Evolutionary conservation across 2,113 vertebrate species (phyloP).

Genomic region (Hyperopisus bebe): DNA sequence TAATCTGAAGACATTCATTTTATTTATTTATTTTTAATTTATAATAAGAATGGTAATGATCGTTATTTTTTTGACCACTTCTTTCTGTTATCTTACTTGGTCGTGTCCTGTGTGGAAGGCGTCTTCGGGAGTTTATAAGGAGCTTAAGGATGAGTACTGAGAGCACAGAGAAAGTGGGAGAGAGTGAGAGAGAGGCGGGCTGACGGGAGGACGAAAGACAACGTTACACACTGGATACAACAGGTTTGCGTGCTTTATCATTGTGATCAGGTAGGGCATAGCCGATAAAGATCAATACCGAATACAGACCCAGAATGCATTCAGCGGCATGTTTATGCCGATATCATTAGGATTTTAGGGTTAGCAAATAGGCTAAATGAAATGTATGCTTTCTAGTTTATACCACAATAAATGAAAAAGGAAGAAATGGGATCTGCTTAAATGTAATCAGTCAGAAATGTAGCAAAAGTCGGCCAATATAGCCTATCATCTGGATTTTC

Average conservation of each 20-base stretch:
- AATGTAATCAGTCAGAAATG: background rate
- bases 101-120: background rate
- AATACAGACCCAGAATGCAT: background rate
- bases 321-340: background rate
- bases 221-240: constrained; percentile 5
- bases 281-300: background rate
- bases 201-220: constrained; percentile 30
- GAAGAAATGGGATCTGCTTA: background rate
- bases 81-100: background rate
- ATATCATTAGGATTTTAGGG: background rate
- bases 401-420: background rate
- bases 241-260: constrained; percentile 13
- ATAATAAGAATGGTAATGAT: background rate
- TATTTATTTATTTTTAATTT: background rate
- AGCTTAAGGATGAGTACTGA: background rate
- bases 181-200: background rate
- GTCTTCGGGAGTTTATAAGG: background rate
- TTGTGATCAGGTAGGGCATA: background rate
- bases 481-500: background rate
- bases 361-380: background rate
- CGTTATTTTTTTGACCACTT: constrained; percentile 5
- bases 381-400: background rate
- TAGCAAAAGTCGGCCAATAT: background rate
- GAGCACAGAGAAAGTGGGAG: background rate
- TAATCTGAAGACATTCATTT: background rate